phyloP scores from a whole-genome alignment of 37 sponge, comb jelly and placozoan genomes.

The Beroe ovata region DNA sequence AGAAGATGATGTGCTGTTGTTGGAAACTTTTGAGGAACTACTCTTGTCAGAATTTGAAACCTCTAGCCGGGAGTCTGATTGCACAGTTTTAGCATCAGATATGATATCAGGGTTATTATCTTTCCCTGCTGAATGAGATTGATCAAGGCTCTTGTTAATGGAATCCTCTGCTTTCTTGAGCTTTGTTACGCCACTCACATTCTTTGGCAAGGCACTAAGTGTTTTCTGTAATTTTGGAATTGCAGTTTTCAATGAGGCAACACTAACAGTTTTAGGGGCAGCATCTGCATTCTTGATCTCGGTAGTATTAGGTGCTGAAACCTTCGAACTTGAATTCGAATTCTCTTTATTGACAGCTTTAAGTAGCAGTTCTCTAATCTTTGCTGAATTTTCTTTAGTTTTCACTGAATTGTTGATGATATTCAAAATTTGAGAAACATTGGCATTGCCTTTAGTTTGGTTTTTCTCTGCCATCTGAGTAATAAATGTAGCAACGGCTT shows the following conservation, averaged over 20 bases:
- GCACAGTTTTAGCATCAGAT: neutral
- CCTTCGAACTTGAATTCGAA: neutral
- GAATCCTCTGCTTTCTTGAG: neutral
- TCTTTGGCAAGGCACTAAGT: neutral
- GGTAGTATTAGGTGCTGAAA: neutral
- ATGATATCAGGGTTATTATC: neutral
- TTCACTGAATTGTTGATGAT: slow-evolving; percentile 54
- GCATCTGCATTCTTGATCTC: neutral
- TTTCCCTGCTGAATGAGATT: neutral
- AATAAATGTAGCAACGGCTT: slow-evolving; percentile 52
- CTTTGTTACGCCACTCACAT: neutral
- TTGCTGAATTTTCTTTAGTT: slow-evolving; percentile 30
- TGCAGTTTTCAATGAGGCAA: neutral
- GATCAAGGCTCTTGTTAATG: neutral
- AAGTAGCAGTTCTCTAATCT: slow-evolving; percentile 36
- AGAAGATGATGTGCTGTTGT: neutral
- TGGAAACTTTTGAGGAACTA: neutral
- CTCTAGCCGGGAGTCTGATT: neutral
- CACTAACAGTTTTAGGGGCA: neutral
- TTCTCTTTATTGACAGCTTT: slow-evolving; percentile 23
- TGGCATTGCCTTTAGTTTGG: neutral
- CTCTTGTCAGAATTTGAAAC: neutral
- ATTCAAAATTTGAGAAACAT: slow-evolving; percentile 37
- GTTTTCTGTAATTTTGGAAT: neutral
- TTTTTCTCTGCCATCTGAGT: slow-evolving; percentile 61